phyloP scores from a whole-genome alignment of 1,140 invertebrate genomes.

The Doryteuthis pealeii region DNA sequence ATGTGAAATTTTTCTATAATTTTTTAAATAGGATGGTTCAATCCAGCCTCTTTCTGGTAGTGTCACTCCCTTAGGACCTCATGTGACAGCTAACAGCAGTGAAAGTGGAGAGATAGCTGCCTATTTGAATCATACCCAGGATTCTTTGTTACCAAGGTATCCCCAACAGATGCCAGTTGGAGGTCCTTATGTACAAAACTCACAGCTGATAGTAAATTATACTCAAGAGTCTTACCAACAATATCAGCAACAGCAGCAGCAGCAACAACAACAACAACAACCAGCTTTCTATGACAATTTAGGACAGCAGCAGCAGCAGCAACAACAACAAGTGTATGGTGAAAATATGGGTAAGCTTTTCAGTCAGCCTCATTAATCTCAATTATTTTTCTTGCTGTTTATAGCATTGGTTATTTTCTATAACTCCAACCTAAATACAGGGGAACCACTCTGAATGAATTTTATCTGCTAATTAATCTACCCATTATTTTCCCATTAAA shows the following conservation, averaged over 20 bases:
- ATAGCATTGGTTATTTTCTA: no score
- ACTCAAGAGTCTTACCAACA: constrained; percentile 23
- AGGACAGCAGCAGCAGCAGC: constrained; percentile 22
- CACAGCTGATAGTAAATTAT: constrained; percentile 5
- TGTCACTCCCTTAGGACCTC: constrained; percentile 41
- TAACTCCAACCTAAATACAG: no score
- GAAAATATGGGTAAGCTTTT: no score
- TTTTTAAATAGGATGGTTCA: constrained; percentile 56
- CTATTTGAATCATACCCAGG: constrained; percentile 26
- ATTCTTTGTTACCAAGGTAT: constrained; percentile 7
- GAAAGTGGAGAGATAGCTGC: constrained; percentile 51
- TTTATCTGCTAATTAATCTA: no score
- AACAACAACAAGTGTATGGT: constrained; percentile 16
- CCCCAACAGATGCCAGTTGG: constrained; percentile 14
- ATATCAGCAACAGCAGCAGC: constrained; percentile 26
- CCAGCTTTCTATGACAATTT: constrained; percentile 11
- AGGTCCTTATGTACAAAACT: constrained; percentile 10
- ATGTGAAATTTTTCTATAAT: no score
- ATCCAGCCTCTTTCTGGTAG: constrained; percentile 52
- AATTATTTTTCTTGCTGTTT: no score
- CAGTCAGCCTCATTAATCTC: no score
- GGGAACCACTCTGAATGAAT: no score
- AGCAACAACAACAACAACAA: constrained; percentile 19
- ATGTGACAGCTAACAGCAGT: constrained; percentile 44
- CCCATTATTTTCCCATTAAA: no score